These are phyloP conservation scores for Knipowitschia caucasica DNA, from an alignment of 2,797 vertebrate genomes.

Conservation along the genomic window DNA sequence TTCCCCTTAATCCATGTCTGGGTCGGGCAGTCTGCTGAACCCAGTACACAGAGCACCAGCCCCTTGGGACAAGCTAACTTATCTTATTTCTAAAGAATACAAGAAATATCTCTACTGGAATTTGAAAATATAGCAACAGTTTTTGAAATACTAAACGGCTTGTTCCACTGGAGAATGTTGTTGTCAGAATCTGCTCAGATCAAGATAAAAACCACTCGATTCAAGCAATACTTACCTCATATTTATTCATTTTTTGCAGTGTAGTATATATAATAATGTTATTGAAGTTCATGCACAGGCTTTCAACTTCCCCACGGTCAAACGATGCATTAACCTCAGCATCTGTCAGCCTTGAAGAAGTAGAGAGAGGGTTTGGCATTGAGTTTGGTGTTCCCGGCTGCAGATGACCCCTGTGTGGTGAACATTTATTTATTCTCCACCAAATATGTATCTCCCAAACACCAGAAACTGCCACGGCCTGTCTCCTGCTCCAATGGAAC, in stretches of 20 bases:
- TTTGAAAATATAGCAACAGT: too few species aligned
- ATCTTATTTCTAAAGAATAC: too few species aligned
- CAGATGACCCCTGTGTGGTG: not conserved
- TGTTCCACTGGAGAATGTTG: too few species aligned
- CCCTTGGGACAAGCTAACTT: too few species aligned
- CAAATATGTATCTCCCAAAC: conserved; percentile 1
- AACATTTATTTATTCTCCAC: not conserved
- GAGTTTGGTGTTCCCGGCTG: not conserved
- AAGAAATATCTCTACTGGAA: too few species aligned
- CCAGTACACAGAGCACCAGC: too few species aligned
- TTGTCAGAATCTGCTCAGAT: too few species aligned
- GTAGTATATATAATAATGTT: not conserved
- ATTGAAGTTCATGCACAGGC: conserved; percentile 4
- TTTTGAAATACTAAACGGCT: too few species aligned
- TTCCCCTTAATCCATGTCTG: too few species aligned
- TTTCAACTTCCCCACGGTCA: conserved; percentile 6
- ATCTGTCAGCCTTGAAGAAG: conserved; percentile 6
- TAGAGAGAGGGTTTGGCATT: not conserved
- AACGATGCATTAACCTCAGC: conserved; percentile 1
- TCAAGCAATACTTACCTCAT: too few species aligned
- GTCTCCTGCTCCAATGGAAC: not conserved
- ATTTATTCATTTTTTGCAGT: not conserved
- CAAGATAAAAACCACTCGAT: too few species aligned
- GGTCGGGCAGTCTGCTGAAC: too few species aligned
- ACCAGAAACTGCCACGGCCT: not conserved